Conservation (phyloP, 35 echinoderm and acorn worm species). For the Ptychodera flava region DNA sequence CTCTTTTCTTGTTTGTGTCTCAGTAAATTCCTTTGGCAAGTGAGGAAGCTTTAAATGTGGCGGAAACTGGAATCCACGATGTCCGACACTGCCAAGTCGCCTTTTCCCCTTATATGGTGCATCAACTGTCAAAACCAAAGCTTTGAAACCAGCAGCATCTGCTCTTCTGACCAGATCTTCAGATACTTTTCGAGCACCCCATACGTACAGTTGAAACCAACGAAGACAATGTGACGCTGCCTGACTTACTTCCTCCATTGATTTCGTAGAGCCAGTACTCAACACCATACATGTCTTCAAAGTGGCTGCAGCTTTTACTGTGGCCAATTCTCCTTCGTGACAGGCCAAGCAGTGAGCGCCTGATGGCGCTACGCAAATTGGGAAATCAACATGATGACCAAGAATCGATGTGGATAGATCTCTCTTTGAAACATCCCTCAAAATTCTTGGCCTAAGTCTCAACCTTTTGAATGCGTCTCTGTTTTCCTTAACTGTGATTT, state of each 20-base stretch:
- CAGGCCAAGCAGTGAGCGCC: conserved; percentile 51
- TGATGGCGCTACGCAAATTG: conserved; percentile 59
- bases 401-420: conserved; percentile 65
- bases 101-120: conserved; percentile 50
- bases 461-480: conserved; percentile 66
- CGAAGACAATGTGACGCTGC: conserved; percentile 49
- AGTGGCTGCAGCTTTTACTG: conserved; percentile 47
- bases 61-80: too few relatives aligned
- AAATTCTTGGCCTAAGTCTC: conserved; percentile 44
- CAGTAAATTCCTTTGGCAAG: too few relatives aligned
- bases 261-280: conserved; percentile 65
- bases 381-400: conserved; percentile 43
- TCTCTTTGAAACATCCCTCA: conserved; percentile 72
- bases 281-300: conserved; percentile 60
- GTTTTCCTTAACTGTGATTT: conserved; percentile 77
- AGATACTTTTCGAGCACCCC: conserved; percentile 45
- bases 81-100: too few relatives aligned
- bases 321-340: conserved; percentile 2
- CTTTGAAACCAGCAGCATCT: conserved; percentile 71
- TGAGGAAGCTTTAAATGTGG: too few relatives aligned
- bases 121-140: conserved; percentile 83
- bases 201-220: conserved; percentile 91
- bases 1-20: too few relatives aligned
- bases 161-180: conserved; percentile 55
- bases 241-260: conserved; percentile 66